Percentiles rank a stretch among this genome's conserved stretches.
phyloP scores from a whole-genome alignment of 2,888 invertebrate species.

The Allacma fusca region DNA sequence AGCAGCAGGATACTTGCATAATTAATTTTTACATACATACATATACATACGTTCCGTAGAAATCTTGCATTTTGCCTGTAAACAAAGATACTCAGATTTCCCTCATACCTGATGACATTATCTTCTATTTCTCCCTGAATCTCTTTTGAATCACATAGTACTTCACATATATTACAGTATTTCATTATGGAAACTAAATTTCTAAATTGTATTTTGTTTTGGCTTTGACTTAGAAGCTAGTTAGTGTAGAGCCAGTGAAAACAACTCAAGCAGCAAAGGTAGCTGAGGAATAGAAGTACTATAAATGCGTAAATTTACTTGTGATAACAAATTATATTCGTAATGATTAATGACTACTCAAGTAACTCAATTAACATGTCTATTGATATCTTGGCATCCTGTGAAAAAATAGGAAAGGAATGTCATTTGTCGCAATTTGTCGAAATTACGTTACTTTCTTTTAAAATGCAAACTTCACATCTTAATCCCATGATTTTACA shows the following conservation, averaged over 20 bases:
- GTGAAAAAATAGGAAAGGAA: slow-evolving; percentile 27
- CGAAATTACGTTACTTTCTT: background rate
- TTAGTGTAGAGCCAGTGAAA: background rate
- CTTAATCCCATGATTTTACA: background rate
- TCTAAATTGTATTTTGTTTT: slow-evolving; percentile 14
- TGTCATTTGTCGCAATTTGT: slow-evolving; percentile 8
- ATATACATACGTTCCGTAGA: background rate
- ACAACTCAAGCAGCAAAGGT: background rate
- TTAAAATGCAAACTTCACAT: background rate
- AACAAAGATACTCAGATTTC: background rate
- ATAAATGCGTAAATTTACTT: slow-evolving; percentile 2
- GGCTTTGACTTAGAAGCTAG: slow-evolving; percentile 7
- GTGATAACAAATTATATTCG: background rate
- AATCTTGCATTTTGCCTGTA: background rate
- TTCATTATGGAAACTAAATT: slow-evolving; percentile 11
- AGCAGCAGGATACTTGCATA: background rate
- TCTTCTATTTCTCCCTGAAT: slow-evolving; percentile 15
- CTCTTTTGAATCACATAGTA: slow-evolving; percentile 20
- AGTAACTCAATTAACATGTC: background rate
- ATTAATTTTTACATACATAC: background rate
- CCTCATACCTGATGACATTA: background rate
- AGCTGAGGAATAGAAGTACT: background rate
- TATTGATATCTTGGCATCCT: slow-evolving; percentile 7
- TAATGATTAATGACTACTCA: background rate
- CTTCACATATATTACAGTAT: background rate